Evolutionary conservation across 2,888 invertebrate genomes (phyloP).

Genomic region (Chloroclysta siterata): DNA sequence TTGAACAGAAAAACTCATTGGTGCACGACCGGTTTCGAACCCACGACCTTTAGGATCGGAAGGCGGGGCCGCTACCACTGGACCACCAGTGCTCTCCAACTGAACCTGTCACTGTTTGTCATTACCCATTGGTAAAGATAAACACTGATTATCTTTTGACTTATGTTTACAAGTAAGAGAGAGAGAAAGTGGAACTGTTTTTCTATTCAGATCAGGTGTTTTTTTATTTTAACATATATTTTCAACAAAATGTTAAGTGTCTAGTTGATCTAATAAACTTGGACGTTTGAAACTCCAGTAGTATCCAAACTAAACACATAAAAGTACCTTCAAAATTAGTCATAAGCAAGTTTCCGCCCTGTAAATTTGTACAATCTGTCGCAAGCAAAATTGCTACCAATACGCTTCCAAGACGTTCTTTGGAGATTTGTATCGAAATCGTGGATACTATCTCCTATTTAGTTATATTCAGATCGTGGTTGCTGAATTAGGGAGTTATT

Average conservation of each 20-base stretch:
- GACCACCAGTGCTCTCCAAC: too few species aligned
- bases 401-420: conserved; percentile 9
- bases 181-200: too few species aligned
- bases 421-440: conserved; percentile 1
- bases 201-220: too few species aligned
- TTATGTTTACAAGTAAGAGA: too few species aligned
- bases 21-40: too few species aligned
- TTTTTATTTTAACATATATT: too few species aligned
- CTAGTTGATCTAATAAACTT: conserved; percentile 37
- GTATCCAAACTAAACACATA: conserved; percentile 45
- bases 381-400: conserved; percentile 57
- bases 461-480: neutral
- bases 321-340: conserved; percentile 49
- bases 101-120: too few species aligned
- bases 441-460: neutral
- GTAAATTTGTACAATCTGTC: conserved; percentile 60
- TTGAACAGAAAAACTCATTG: too few species aligned
- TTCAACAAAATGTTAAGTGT: conserved; percentile 22
- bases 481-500: neutral
- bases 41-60: too few species aligned
- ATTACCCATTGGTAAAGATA: too few species aligned
- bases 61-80: too few species aligned
- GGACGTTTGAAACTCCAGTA: conserved; percentile 39
- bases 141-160: too few species aligned
- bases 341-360: conserved; percentile 51